Evolutionary conservation across 1,140 invertebrate genomes (phyloP).

Genomic region (Gryon sp.): DNA sequence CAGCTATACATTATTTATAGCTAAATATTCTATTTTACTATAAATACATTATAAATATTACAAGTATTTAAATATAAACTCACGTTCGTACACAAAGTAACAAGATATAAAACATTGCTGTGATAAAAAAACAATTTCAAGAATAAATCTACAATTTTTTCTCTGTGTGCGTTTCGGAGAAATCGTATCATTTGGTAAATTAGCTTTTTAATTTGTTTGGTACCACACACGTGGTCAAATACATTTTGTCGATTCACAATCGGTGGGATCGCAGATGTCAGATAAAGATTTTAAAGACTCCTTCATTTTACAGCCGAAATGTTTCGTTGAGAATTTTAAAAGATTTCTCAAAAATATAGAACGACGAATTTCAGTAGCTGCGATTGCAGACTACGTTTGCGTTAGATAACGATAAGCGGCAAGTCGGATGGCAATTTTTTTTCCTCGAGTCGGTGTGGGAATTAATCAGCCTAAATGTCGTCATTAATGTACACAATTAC

Average conservation of each 20-base stretch:
- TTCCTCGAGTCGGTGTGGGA: slow-evolving; percentile 29
- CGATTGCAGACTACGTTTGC: slow-evolving; percentile 65
- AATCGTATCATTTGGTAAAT: slow-evolving; percentile 21
- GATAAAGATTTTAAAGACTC: slow-evolving; percentile 40
- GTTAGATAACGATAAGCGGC: slow-evolving; percentile 74
- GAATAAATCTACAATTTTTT: not conserved
- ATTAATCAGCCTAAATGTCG: slow-evolving; percentile 55
- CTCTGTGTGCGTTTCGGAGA: slow-evolving; percentile 13
- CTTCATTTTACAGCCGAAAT: slow-evolving; percentile 2
- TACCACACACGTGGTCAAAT: slow-evolving; percentile 52
- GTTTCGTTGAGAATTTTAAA: too few relatives aligned
- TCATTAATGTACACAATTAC: slow-evolving; percentile 54
- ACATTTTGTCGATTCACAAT: slow-evolving; percentile 44
- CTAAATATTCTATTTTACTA: too few relatives aligned
- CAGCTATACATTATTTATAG: too few relatives aligned
- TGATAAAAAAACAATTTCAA: too few relatives aligned
- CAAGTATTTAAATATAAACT: too few relatives aligned
- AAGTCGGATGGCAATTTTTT: slow-evolving; percentile 61
- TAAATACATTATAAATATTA: too few relatives aligned
- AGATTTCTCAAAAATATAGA: slow-evolving; percentile 52
- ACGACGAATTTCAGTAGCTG: slow-evolving; percentile 72
- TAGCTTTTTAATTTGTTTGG: slow-evolving; percentile 52
- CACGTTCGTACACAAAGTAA: too few relatives aligned
- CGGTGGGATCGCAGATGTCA: slow-evolving; percentile 42
- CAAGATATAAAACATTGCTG: too few relatives aligned